Evolutionary conservation across 2,888 invertebrate species (phyloP).

Genomic region (Biston stratarius): DNA sequence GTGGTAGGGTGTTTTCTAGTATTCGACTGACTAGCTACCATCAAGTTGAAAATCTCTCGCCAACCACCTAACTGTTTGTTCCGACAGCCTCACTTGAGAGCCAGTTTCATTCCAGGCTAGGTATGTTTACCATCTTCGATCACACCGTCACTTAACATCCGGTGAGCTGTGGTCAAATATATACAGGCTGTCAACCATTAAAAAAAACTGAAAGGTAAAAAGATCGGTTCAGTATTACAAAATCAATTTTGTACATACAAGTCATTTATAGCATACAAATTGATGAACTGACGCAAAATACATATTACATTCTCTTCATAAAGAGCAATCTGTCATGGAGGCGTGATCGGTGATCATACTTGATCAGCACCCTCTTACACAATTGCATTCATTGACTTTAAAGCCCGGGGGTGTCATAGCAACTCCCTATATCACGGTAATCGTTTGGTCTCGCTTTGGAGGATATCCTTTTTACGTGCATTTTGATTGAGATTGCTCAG

Average conservation of each 20-base stretch:
- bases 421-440: conserved; percentile 59
- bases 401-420: conserved; percentile 53
- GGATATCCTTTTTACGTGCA: conserved; percentile 74
- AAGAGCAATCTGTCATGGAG: conserved; percentile 23
- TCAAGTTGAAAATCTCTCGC: too few relatives aligned
- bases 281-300: background rate
- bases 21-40: too few relatives aligned
- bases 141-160: too few relatives aligned
- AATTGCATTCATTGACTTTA: conserved; percentile 43
- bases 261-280: background rate
- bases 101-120: too few relatives aligned
- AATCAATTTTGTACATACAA: background rate
- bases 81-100: too few relatives aligned
- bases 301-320: background rate
- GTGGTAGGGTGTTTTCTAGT: too few relatives aligned
- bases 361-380: conserved; percentile 27
- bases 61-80: too few relatives aligned
- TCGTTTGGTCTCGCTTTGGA: conserved; percentile 46
- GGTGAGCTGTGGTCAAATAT: too few relatives aligned
- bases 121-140: too few relatives aligned
- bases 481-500: conserved; percentile 67
- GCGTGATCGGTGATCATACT: conserved; percentile 27
- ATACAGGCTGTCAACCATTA: too few relatives aligned
- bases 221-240: background rate
- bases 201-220: too few relatives aligned